Base-by-base conservation (phyloP, 2,888 invertebrate species). In the Aethes cnicana region DNA sequence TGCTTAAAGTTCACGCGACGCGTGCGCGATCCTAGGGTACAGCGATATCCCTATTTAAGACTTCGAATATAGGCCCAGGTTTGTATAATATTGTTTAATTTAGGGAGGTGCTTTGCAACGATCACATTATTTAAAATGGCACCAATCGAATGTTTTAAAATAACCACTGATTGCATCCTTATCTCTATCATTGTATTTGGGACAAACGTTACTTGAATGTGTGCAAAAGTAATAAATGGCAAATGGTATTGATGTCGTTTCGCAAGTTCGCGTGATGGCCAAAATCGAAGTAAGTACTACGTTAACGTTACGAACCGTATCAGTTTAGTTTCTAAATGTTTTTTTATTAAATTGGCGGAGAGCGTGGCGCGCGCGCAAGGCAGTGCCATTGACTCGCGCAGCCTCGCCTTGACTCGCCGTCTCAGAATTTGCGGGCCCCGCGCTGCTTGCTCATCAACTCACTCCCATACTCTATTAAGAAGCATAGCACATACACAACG, bases 321-420 rank as follows among this genome's bases (percentile, higher is more conserved):
- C 30, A 30, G 23, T 33, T 50, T 30, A 50, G 37, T 52, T 52
- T 52, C 37, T 52, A 52, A 46, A 52, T 46, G 33, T 46, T 46
- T 44, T 37, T 32, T 16, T 32, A 39, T 33, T 36, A 28, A 20
- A 46, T 30, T 32, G 61, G 68, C 70, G 72, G 68, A 66, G 68
- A 64, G 59, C 62, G 64, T 62, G 64, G 59, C 62, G 64, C 62
- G 58, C 66, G 64, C 55, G 57, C 58, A 48, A 62, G 53, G 63
- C 58, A 77, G 77, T 78, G 83, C 71, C 84, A 82, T 75, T 84
- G 84, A 84, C 84, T 81, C 71, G 74, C 71, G 74, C 64, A 69
- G 77, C 11, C 33, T 44, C 17, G 77, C 84, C 84, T 84, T 83
- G 84, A 82, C 66, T 63, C 61, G 56, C 54, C 59, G 66, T 62